Conservation (phyloP, 2,797 vertebrate genomes). For the Paramormyrops hopkinsi region DNA sequence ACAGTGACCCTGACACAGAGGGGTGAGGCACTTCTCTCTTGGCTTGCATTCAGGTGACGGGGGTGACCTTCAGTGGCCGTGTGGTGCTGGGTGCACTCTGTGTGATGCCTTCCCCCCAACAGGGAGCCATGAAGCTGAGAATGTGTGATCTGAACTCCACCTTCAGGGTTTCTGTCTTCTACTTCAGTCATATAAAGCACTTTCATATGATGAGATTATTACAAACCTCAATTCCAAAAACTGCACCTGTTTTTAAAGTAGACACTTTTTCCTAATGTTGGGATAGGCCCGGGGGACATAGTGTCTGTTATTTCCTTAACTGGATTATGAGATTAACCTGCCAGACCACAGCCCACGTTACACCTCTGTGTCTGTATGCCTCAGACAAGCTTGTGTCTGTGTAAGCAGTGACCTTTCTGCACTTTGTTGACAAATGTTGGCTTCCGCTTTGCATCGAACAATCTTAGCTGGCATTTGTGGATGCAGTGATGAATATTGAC, state of each 20-base stretch:
- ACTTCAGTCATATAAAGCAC: neutral
- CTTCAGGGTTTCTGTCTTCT: neutral
- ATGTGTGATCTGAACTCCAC: neutral
- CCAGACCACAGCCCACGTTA: neutral
- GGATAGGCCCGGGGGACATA: neutral
- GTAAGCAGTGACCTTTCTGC: neutral
- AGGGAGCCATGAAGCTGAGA: neutral
- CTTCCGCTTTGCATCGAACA: neutral
- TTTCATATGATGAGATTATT: neutral
- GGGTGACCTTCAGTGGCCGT: neutral
- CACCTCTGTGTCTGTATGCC: neutral
- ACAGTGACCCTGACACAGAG: slow-evolving; percentile 54
- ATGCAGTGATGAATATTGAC: neutral
- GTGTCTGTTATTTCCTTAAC: neutral
- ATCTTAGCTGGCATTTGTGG: neutral
- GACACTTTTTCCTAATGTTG: neutral
- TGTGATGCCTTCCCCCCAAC: neutral
- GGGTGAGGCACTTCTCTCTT: slow-evolving; percentile 52
- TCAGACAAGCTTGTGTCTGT: neutral
- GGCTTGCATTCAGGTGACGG: neutral
- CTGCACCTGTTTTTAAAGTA: neutral
- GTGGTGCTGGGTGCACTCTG: neutral
- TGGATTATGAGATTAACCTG: neutral
- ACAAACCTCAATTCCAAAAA: neutral
- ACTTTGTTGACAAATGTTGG: neutral